A percentile compares a stretch with the other conserved stretches of the same genome.
Conservation (phyloP, 2,797 vertebrate species). For the Myotis myotis region DNA sequence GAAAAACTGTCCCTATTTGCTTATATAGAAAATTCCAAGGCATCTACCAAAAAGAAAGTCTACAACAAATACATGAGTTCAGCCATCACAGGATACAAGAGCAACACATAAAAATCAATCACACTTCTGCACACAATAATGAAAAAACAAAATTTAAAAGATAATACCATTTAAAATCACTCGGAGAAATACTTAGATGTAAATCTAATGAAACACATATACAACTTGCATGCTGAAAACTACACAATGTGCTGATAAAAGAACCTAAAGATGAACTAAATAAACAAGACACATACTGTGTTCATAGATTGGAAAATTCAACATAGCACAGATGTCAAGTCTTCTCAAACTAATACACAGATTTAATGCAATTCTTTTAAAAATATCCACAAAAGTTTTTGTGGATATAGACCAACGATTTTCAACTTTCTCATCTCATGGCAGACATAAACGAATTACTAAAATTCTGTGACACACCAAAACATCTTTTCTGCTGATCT, state of each 20-base stretch:
- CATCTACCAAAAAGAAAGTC: not conserved
- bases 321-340: not conserved
- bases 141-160: conserved; percentile 1
- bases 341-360: not conserved
- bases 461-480: not conserved
- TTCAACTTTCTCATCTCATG: not conserved
- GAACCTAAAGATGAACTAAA: not conserved
- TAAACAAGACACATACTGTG: not conserved
- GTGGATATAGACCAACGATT: not conserved
- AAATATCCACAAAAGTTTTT: not conserved
- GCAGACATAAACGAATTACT: not conserved
- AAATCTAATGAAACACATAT: not conserved
- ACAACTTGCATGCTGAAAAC: not conserved
- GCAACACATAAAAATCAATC: not conserved
- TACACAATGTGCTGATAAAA: not conserved
- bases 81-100: not conserved
- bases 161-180: not conserved
- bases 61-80: not conserved
- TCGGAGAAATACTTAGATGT: not conserved
- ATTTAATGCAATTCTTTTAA: not conserved
- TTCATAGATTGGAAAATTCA: not conserved
- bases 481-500: not conserved
- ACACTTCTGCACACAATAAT: not conserved
- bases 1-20: not conserved
- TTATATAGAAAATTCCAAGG: not conserved